phyloP scores from a whole-genome alignment of 2,797 vertebrate species.

The Sebastes aleutianus region DNA sequence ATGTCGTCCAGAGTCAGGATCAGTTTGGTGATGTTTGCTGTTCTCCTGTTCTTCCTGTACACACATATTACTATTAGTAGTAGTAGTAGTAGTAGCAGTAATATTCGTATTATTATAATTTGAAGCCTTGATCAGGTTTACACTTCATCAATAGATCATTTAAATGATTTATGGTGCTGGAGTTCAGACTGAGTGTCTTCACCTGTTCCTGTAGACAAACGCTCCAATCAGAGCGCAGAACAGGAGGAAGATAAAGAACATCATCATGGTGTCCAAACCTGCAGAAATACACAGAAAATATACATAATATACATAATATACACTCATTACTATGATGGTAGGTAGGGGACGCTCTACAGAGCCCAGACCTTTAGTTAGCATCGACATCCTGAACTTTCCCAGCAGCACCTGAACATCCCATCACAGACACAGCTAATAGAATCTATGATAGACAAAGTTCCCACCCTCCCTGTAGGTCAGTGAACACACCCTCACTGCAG shows the following conservation, averaged over 20 bases:
- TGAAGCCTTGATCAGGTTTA: no score
- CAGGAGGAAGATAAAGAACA: conserved; percentile 44
- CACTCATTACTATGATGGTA: neutral
- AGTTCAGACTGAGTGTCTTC: neutral
- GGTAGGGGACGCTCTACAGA: neutral
- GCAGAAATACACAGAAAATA: neutral
- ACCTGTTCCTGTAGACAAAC: conserved; percentile 60
- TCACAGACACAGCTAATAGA: neutral
- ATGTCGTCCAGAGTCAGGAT: conserved; percentile 77
- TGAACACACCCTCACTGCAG: conserved; percentile 62
- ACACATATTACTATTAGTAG: neutral
- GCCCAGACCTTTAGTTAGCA: neutral
- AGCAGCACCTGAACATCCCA: neutral
- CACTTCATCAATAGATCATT: no score
- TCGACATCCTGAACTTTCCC: neutral
- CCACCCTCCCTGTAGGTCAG: neutral
- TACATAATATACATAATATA: no score
- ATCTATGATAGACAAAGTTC: neutral
- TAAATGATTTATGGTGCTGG: no score
- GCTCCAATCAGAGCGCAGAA: conserved; percentile 40
- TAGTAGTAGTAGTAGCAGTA: no score
- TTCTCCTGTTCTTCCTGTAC: conserved; percentile 56
- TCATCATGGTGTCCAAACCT: conserved; percentile 39
- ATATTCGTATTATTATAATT: neutral
- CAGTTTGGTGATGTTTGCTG: conserved; percentile 60